Percentiles rank a stretch among this genome's conserved stretches.
These are phyloP conservation scores for Acomys russatus DNA, from an alignment of 2,797 vertebrate genomes.

Conservation along the genomic window DNA sequence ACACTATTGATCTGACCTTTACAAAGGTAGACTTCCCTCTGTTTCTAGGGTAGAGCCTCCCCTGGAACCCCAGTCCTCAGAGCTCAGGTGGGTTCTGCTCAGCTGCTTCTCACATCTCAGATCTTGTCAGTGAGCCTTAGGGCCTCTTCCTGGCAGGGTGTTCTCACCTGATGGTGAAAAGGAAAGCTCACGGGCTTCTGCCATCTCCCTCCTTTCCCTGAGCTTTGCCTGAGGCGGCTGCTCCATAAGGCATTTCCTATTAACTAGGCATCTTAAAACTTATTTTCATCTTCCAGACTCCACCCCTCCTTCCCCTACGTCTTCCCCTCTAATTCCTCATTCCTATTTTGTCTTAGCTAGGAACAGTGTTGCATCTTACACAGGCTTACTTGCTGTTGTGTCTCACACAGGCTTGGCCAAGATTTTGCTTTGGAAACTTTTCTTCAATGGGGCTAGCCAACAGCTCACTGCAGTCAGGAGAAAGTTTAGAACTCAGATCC, in stretches of 20 bases:
- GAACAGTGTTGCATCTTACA: neutral
- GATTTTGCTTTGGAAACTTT: neutral
- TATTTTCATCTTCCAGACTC: neutral
- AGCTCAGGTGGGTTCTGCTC: neutral
- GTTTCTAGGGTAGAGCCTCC: neutral
- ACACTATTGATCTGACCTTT: neutral
- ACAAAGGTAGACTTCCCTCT: neutral
- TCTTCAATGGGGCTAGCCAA: neutral
- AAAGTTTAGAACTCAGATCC: neutral
- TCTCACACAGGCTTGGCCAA: neutral
- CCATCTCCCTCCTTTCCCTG: neutral
- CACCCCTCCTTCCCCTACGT: neutral
- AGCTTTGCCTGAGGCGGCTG: neutral
- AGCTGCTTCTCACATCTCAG: neutral
- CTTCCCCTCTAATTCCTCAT: neutral
- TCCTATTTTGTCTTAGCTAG: neutral
- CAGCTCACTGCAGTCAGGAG: neutral
- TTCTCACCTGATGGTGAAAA: neutral
- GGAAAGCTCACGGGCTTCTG: neutral
- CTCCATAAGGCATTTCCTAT: neutral
- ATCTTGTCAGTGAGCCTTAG: neutral
- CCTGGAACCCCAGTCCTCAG: neutral
- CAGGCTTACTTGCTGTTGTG: neutral
- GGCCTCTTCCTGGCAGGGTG: neutral
- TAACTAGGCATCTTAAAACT: neutral